Evolutionary conservation across 1,140 invertebrate genomes (phyloP).

Genomic region (Phenacoccus solenopsis): DNA sequence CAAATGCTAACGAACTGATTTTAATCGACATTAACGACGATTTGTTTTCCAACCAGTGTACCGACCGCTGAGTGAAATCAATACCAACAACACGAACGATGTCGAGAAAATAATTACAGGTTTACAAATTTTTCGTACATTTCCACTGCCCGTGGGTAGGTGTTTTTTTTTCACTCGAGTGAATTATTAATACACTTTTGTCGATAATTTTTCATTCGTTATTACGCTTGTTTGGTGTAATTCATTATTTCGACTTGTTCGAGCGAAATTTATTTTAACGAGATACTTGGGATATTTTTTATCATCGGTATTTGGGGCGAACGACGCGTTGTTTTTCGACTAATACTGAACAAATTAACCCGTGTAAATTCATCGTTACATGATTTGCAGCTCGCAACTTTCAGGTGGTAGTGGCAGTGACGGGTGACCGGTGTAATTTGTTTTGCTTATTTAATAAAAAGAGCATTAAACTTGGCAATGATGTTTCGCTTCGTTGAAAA

Average conservation of each 20-base stretch:
- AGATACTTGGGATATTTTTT: neutral
- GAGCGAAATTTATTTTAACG: slow-evolving; percentile 1
- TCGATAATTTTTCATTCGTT: slow-evolving; percentile 3
- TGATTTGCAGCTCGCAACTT: neutral
- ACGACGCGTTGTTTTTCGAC: neutral
- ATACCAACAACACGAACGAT: neutral
- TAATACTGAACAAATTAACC: neutral
- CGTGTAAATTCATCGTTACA: neutral
- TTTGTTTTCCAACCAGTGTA: neutral
- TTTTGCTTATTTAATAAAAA: neutral
- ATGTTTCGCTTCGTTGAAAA: slow-evolving; percentile 1
- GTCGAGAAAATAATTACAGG: neutral
- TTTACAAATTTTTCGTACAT: neutral
- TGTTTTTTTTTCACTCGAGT: neutral
- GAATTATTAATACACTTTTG: neutral
- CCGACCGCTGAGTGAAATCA: neutral
- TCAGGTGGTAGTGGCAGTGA: neutral
- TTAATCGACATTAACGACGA: neutral
- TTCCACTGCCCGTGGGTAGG: neutral
- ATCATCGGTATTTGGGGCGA: neutral
- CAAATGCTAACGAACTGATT: neutral
- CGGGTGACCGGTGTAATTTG: neutral
- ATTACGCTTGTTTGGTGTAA: neutral
- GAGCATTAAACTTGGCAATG: neutral
- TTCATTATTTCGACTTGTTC: neutral